Conservation (phyloP, 2,797 vertebrate genomes). For the Enteromius radiatus region DNA sequence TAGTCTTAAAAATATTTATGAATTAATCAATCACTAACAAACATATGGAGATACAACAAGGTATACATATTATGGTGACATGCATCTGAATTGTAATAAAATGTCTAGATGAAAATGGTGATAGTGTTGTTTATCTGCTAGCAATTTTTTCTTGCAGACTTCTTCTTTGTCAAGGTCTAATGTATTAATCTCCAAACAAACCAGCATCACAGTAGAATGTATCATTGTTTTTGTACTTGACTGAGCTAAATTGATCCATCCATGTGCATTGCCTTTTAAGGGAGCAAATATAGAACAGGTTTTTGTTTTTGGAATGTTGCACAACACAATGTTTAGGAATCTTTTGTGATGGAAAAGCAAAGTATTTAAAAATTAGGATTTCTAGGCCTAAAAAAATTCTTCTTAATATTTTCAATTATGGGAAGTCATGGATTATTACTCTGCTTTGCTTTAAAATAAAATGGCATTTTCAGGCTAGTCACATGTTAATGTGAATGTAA, state of each 20-base stretch:
- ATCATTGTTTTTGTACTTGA: neutral
- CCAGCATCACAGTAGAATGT: neutral
- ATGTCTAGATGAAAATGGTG: conserved; percentile 23
- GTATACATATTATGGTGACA: conserved; percentile 23
- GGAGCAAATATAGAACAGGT: neutral
- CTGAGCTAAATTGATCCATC: neutral
- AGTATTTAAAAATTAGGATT: neutral
- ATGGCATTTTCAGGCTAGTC: neutral
- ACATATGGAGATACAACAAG: conserved; percentile 1
- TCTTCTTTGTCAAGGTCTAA: neutral
- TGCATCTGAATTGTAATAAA: conserved; percentile 53
- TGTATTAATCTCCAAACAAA: neutral
- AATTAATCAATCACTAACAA: conserved; percentile 56
- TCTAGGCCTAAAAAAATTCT: neutral
- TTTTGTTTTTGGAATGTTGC: neutral
- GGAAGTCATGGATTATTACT: neutral
- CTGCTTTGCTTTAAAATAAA: neutral
- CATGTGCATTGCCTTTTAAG: neutral
- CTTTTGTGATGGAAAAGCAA: neutral
- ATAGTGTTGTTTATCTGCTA: neutral
- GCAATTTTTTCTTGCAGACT: neutral
- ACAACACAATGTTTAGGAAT: neutral
- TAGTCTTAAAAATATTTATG: conserved; percentile 54
- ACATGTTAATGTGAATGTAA: neutral
- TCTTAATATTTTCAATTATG: neutral